Percentiles rank a stretch among this genome's conserved stretches.
Conservation (phyloP, 2,888 invertebrate genomes). For the Thalpophila matura region DNA sequence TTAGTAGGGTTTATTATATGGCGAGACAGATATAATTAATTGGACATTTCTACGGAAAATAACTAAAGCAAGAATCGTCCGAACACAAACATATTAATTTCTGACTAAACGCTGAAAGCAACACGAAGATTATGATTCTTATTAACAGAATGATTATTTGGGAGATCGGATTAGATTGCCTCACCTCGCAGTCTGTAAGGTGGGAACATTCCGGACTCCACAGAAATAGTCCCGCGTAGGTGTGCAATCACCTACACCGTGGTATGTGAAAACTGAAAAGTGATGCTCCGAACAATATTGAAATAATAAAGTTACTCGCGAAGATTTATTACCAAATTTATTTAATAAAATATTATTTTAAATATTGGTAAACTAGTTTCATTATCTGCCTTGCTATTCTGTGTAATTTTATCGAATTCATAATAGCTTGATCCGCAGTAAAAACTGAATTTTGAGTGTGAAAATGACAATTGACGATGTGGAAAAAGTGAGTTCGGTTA, state of each 20-base stretch:
- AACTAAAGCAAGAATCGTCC: background rate
- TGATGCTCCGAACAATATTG: constrained; percentile 45
- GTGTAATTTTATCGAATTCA: no score
- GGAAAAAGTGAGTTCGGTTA: no score
- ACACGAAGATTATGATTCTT: constrained; percentile 1
- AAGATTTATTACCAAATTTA: constrained; percentile 13
- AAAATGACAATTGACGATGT: no score
- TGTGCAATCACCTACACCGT: constrained; percentile 62
- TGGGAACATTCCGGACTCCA: constrained; percentile 69
- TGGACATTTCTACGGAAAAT: no score
- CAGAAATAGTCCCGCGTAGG: constrained; percentile 73
- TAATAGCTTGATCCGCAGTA: no score
- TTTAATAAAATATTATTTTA: background rate
- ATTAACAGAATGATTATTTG: constrained; percentile 19
- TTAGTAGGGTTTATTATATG: no score
- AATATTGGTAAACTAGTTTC: no score
- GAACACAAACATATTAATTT: background rate
- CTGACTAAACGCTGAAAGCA: no score
- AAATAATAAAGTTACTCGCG: constrained; percentile 39
- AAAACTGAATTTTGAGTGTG: no score
- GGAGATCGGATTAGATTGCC: constrained; percentile 43
- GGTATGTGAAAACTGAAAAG: constrained; percentile 54
- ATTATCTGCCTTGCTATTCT: no score
- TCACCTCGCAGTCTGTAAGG: constrained; percentile 65
- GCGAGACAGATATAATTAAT: no score